Base-by-base conservation (phyloP, 2,113 vertebrate genomes). In the Phrynocephalus versicolor region DNA sequence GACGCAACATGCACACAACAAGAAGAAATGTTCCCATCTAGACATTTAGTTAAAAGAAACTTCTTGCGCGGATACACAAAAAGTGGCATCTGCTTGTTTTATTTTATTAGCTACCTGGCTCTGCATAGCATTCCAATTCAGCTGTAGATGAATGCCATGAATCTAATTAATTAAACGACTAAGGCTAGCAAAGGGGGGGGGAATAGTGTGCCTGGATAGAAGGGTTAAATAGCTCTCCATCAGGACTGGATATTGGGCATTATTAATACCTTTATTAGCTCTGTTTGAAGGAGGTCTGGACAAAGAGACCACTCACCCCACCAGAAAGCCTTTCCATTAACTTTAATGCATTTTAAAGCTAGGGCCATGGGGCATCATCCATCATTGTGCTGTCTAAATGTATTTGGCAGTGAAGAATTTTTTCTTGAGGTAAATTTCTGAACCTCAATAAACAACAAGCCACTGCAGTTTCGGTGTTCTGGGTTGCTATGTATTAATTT, bases 121-220 rank as follows among this genome's bases (percentile, higher is more conserved):
- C 82, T 64, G 78, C 82, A 45, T 0, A 0, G 67, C 65, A 70
- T 73, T 86, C 0, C 70, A 88, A 86, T 88, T 82, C 87, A 82
- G 87, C 83, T 16, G 71, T 82, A 67, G 90, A 81, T 73, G 87
- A 93, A 89, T 88, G 80, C 79, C 89, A 83, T 73, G 77, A 86
- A 88, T 86, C 70, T 86, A 0, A 2, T 89, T 89, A 86, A 84
- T 85, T 83, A 60, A 85, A 23, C 76, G 81, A 79, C 14, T 58
- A 88, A 37, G 74, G 86, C 73, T 90, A 1, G 0, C 76, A 19
- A n/a, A 16, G 30, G 77, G 85, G 64, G 85, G 64, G 73, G 35
- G 81, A 67, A 62, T 79, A 74, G 86, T 84, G 85, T 86, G 84
- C 81, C 35, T 82, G 85, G n/a, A 89, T 57, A 74, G 51, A 19